Percentiles rank a stretch among this genome's conserved stretches.
Evolutionary conservation across 2,113 vertebrate species (phyloP).

Genomic region (Nycticebus coucang): DNA sequence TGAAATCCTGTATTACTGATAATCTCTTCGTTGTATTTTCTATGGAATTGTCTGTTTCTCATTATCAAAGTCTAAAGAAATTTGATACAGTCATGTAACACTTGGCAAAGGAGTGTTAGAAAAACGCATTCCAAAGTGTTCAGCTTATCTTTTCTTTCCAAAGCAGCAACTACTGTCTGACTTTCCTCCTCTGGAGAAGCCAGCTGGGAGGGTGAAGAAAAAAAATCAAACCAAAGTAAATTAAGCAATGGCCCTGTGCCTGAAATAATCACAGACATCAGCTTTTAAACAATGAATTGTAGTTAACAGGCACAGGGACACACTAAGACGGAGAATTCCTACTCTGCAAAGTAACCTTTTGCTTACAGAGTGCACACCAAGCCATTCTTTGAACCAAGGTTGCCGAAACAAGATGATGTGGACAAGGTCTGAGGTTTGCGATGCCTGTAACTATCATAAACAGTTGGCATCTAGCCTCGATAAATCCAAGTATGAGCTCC

Average conservation of each 20-base stretch:
- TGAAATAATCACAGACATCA: constrained; percentile 79
- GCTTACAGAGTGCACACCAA: constrained; percentile 60
- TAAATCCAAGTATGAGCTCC: background rate
- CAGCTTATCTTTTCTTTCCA: constrained; percentile 76
- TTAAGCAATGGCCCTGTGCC: constrained; percentile 76
- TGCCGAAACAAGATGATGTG: background rate
- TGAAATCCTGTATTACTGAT: constrained; percentile 78
- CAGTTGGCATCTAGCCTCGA: background rate
- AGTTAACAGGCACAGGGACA: constrained; percentile 66
- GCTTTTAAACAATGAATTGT: constrained; percentile 75
- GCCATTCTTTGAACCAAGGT: background rate
- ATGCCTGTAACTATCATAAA: background rate
- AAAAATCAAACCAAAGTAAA: constrained; percentile 78
- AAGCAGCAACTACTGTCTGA: constrained; percentile 73
- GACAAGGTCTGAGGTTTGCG: background rate
- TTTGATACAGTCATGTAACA: constrained; percentile 67
- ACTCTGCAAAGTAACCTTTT: constrained; percentile 66
- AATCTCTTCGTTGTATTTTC: constrained; percentile 78
- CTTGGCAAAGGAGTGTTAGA: constrained; percentile 72
- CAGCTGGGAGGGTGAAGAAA: constrained; percentile 56
- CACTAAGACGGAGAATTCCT: constrained; percentile 66
- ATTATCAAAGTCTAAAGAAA: constrained; percentile 79
- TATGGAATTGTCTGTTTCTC: constrained; percentile 80
- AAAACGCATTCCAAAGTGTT: constrained; percentile 72
- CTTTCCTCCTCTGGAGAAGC: constrained; percentile 68